Conservation (phyloP, 2,113 vertebrate species). For the Pyxicephalus adspersus region DNA sequence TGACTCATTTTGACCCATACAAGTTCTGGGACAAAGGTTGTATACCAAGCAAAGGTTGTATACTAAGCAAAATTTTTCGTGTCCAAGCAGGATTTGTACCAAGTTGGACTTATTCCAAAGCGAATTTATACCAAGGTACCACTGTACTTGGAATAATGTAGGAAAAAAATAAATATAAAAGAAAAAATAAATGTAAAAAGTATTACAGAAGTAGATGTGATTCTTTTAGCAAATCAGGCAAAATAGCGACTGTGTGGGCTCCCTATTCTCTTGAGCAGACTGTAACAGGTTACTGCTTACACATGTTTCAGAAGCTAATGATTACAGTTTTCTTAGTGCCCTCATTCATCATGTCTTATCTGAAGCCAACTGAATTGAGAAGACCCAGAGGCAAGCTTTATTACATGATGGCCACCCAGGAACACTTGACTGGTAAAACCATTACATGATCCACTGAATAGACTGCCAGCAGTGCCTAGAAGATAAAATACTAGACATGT, state of each 20-base stretch:
- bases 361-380: conserved; percentile 36
- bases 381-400: conserved; percentile 24
- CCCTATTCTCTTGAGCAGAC: background rate
- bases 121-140: too few species aligned
- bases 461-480: background rate
- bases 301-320: background rate
- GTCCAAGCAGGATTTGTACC: too few species aligned
- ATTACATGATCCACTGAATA: conserved; percentile 1
- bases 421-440: conserved; percentile 18
- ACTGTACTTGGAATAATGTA: too few species aligned
- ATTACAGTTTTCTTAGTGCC: background rate
- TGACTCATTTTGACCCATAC: too few species aligned
- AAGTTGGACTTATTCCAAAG: too few species aligned
- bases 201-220: too few species aligned
- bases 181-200: too few species aligned
- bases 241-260: background rate
- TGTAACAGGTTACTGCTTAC: background rate
- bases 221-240: too few species aligned
- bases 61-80: too few species aligned
- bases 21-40: too few species aligned
- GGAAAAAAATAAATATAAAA: too few species aligned
- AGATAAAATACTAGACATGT: conserved; percentile 8
- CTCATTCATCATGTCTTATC: conserved; percentile 43
- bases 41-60: too few species aligned
- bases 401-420: conserved; percentile 13